Percentiles rank a stretch among this genome's conserved stretches.
phyloP scores from a whole-genome alignment of 2,888 invertebrate genomes.

The Ctena decussata region DNA sequence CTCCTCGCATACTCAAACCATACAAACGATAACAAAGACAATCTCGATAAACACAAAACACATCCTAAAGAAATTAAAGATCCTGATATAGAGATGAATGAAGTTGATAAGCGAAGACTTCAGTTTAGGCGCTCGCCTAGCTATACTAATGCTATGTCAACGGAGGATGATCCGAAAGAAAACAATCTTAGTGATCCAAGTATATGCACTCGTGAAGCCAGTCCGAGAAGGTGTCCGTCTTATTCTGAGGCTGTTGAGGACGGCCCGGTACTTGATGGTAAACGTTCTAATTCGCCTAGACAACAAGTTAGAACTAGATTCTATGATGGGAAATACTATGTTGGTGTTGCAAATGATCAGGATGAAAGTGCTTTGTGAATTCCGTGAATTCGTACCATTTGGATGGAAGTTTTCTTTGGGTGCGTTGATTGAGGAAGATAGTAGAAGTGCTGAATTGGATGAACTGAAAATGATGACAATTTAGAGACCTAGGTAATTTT shows the following conservation, averaged over 20 bases:
- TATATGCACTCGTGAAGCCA: background rate
- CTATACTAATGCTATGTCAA: conserved; percentile 74
- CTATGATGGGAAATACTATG: conserved; percentile 81
- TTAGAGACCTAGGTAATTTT: too few relatives aligned
- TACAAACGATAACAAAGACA: background rate
- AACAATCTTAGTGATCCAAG: background rate
- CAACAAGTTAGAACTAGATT: conserved; percentile 64
- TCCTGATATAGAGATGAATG: conserved; percentile 54
- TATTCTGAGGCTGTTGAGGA: conserved; percentile 65
- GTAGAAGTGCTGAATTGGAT: too few relatives aligned
- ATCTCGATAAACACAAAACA: conserved; percentile 7
- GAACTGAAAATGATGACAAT: too few relatives aligned
- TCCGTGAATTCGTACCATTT: too few relatives aligned
- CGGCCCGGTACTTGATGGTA: conserved; percentile 39
- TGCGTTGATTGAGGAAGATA: too few relatives aligned
- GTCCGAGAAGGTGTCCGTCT: conserved; percentile 57
- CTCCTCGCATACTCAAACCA: background rate
- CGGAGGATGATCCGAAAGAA: conserved; percentile 44
- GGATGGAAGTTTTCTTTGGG: too few relatives aligned
- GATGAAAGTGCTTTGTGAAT: conserved; percentile 65
- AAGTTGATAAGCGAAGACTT: conserved; percentile 52
- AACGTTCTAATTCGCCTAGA: conserved; percentile 26
- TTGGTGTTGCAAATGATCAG: conserved; percentile 71
- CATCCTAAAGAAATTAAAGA: conserved; percentile 20
- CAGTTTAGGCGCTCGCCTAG: conserved; percentile 74